phyloP scores from a whole-genome alignment of 2,888 invertebrate genomes.

The Encarsia formosa region DNA sequence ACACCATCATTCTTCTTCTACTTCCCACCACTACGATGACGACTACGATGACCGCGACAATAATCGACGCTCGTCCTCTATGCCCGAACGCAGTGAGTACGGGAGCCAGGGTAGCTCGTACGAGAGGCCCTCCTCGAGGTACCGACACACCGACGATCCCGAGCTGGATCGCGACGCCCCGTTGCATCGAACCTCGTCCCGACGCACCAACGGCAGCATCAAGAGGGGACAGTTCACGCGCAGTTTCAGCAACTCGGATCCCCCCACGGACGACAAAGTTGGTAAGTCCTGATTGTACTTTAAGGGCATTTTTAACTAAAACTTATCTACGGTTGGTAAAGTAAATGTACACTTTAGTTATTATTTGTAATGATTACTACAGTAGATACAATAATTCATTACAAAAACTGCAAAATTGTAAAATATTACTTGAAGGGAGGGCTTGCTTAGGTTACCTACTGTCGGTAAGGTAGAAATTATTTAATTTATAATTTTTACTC shows the following conservation, averaged over 20 bases:
- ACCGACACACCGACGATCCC: constrained; percentile 38
- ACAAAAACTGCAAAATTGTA: too few species aligned
- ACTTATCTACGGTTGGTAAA: too few species aligned
- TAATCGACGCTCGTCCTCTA: constrained; percentile 48
- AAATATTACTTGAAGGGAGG: too few species aligned
- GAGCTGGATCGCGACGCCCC: constrained; percentile 21
- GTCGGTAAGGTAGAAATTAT: too few species aligned
- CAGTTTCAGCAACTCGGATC: constrained; percentile 77
- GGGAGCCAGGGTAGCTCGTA: constrained; percentile 46
- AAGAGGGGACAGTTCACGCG: constrained; percentile 65
- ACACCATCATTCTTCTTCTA: too few species aligned
- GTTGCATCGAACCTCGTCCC: too few species aligned
- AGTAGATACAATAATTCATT: too few species aligned
- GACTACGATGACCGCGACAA: constrained; percentile 32
- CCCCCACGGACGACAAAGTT: constrained; percentile 79
- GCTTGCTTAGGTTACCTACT: too few species aligned
- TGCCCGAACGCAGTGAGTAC: constrained; percentile 51
- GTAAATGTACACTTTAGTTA: too few species aligned
- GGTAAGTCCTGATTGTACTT: constrained; percentile 53
- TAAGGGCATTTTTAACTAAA: neutral
- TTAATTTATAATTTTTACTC: too few species aligned
- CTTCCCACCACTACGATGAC: constrained; percentile 26
- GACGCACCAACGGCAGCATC: constrained; percentile 54
- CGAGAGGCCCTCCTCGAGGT: constrained; percentile 46
- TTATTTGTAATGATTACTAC: too few species aligned